Conservation (phyloP, 2,113 vertebrate species). For the Anarrhichthys ocellatus region DNA sequence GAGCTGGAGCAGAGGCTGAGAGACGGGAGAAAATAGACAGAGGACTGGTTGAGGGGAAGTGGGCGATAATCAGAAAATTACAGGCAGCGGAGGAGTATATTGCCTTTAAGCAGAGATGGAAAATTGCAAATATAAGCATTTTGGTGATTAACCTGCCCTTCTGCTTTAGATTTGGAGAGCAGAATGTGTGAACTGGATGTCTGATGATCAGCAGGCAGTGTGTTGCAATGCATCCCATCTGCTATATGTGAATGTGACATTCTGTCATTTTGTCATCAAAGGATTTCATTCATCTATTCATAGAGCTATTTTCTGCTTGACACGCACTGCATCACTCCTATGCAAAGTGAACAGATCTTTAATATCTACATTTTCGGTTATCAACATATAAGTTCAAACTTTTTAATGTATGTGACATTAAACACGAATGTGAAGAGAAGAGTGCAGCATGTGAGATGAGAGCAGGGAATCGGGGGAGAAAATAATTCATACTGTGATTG, state of each 20-base stretch:
- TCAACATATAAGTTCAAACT: slow-evolving; percentile 2
- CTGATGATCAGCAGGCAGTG: slow-evolving; percentile 40
- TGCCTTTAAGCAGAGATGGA: slow-evolving; percentile 25
- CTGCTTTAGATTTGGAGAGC: slow-evolving; percentile 56
- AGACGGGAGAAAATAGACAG: slow-evolving; percentile 67
- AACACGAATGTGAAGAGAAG: slow-evolving; percentile 19
- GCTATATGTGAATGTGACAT: slow-evolving; percentile 62
- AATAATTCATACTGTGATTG: slow-evolving; percentile 61
- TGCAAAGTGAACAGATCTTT: background rate
- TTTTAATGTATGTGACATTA: slow-evolving; percentile 8
- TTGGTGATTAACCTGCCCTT: slow-evolving; percentile 42
- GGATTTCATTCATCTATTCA: slow-evolving; percentile 59
- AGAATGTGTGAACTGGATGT: slow-evolving; percentile 61
- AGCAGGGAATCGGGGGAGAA: background rate
- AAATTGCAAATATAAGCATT: slow-evolving; percentile 28
- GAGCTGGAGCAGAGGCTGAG: slow-evolving; percentile 84
- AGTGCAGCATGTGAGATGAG: slow-evolving; percentile 22
- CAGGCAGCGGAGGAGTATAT: slow-evolving; percentile 19
- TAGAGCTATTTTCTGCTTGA: slow-evolving; percentile 10
- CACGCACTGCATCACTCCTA: background rate
- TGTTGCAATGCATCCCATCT: slow-evolving; percentile 68
- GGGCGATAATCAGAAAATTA: slow-evolving; percentile 48
- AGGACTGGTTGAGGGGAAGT: slow-evolving; percentile 32
- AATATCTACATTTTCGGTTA: slow-evolving; percentile 5
- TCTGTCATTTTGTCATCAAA: slow-evolving; percentile 53